Base-by-base conservation (phyloP, 2,113 vertebrate genomes). In the Hydropotes inermis region DNA sequence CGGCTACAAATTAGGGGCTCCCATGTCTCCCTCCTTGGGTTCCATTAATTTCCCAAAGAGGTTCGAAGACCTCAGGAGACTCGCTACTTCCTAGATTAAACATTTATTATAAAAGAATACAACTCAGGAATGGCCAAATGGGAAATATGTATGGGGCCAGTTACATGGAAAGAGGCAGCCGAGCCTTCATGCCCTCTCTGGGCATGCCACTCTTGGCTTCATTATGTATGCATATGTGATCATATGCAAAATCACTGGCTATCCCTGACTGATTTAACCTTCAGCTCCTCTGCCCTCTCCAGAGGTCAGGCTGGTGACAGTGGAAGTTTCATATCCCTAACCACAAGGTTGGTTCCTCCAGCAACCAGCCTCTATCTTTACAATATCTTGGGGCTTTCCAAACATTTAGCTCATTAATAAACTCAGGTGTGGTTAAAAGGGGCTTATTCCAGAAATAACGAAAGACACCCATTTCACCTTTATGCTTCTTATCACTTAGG, bases 381-480 rank as follows among this genome's bases (percentile, higher is more conserved):
- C 50, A 74, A 82, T 86, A 74, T 82, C 61, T 39, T 79, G 70
- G 92, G 70, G n/a, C 21, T 91, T 91, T 82, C 82, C 70, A 43
- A 94, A 96, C 90, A 70, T 82, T 39, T 23, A 87, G 33, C 87
- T 94, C 67, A 91, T 96, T 87, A 79, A 79, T 57, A 90, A 57
- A 81, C 21, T 58, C 81, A 76, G 58, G 28, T 70, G 16, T 43
- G 57, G n/a, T 79, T 87, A 70, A 70, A 91, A 70, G 47, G 81
- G 33, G 21, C 86, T 79, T 86, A 30, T 57, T 86, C 43, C 47
- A 70, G 50, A 61, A 91, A 79, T 52, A 86, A 87, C 16, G 28
- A 89, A 90, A 58, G 58, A 81, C 6, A 70, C 12, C 33, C 81
- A n/a, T 52, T 87, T 70, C 70, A 82, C 21, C n/a, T 94, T 81